These are phyloP conservation scores for Drosophila seguyi DNA, from an alignment of 1,140 invertebrate species.

Conservation along the genomic window DNA sequence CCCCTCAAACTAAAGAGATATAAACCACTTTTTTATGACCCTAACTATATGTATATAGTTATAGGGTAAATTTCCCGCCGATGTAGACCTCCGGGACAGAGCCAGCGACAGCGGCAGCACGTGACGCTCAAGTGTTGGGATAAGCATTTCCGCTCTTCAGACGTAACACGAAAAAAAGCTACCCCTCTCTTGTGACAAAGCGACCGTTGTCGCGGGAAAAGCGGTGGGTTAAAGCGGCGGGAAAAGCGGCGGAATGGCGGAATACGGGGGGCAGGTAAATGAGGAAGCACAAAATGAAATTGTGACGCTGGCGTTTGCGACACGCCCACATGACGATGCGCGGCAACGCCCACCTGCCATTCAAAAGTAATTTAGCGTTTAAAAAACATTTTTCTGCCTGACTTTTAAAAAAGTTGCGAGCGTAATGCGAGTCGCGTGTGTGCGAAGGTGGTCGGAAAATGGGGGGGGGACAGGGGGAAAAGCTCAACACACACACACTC, in stretches of 20 bases:
- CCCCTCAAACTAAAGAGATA: too few species aligned
- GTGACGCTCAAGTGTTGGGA: constrained; percentile 80
- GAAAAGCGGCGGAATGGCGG: background rate
- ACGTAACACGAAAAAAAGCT: constrained; percentile 71
- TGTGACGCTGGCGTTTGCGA: constrained; percentile 61
- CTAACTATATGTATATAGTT: too few species aligned
- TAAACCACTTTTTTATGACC: background rate
- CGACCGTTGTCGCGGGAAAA: constrained; percentile 26
- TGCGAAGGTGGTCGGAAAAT: constrained; percentile 13
- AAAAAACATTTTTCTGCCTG: constrained; percentile 82
- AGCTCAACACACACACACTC: constrained; percentile 45
- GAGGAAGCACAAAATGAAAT: constrained; percentile 78
- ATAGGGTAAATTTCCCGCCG: constrained; percentile 1
- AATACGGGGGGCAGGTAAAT: constrained; percentile 35
- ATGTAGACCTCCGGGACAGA: background rate
- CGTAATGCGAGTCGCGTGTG: constrained; percentile 63
- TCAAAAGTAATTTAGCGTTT: constrained; percentile 83
- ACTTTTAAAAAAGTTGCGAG: constrained; percentile 80
- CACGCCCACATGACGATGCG: constrained; percentile 54
- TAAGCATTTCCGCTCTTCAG: constrained; percentile 82
- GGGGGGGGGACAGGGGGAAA: too few species aligned
- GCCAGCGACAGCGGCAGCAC: constrained; percentile 45
- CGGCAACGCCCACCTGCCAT: constrained; percentile 62
- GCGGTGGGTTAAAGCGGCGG: background rate
- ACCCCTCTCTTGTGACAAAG: constrained; percentile 36